These are phyloP conservation scores for Paragorgia papillata DNA, from an alignment of 92 coral and sea anemone species.

Conservation along the genomic window DNA sequence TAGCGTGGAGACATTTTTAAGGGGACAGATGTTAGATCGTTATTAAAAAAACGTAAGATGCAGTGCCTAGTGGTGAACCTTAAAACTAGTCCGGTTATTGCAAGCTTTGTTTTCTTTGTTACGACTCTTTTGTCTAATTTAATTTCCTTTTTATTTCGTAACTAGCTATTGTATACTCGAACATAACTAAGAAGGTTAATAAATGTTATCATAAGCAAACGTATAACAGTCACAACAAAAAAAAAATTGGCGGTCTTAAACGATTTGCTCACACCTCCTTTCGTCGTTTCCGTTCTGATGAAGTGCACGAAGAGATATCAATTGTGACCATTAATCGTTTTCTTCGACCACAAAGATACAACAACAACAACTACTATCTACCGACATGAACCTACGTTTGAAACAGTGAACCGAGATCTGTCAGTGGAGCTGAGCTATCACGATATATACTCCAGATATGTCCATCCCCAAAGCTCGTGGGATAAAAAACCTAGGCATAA, in stretches of 20 bases:
- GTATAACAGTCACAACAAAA: conserved; percentile 30
- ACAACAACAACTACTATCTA: too few relatives aligned
- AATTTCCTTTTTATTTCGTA: conserved; percentile 27
- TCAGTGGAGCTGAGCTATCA: too few relatives aligned
- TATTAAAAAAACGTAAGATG: neutral
- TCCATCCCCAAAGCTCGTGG: too few relatives aligned
- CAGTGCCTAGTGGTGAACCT: conserved; percentile 17
- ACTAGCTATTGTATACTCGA: neutral
- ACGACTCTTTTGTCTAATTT: conserved; percentile 11
- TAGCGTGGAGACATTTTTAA: conserved; percentile 2
- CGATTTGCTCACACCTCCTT: neutral
- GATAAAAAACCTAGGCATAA: neutral
- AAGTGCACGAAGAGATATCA: too few relatives aligned
- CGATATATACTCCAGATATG: too few relatives aligned
- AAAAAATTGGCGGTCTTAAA: conserved; percentile 2
- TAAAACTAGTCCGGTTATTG: conserved; percentile 10
- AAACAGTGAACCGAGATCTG: too few relatives aligned
- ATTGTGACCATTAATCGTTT: too few relatives aligned
- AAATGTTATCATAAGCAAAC: conserved; percentile 42
- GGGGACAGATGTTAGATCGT: neutral
- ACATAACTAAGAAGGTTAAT: conserved; percentile 5
- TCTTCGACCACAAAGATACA: too few relatives aligned
- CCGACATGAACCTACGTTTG: too few relatives aligned
- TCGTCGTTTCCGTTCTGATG: neutral
- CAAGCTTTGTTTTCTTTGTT: conserved; percentile 27